These are phyloP conservation scores for Climacteris rufus DNA, from an alignment of 2,113 vertebrate species.

Conservation along the genomic window DNA sequence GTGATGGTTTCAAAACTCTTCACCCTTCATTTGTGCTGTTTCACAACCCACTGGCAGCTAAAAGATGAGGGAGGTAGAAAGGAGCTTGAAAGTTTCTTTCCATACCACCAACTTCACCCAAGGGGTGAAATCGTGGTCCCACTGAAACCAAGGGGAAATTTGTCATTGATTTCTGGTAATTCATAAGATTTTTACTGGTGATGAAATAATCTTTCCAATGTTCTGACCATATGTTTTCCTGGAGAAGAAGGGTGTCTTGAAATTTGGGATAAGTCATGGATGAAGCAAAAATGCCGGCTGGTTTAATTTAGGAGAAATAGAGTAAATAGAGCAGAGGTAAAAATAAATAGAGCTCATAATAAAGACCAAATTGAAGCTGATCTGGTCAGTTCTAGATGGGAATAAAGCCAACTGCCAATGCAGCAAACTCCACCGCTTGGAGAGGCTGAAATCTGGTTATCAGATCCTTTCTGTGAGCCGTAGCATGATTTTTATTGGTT, in stretches of 20 bases:
- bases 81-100: neutral
- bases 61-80: neutral
- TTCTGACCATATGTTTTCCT: neutral
- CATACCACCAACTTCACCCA: neutral
- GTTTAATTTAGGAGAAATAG: neutral
- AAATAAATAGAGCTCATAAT: neutral
- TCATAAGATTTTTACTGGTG: neutral
- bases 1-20: neutral
- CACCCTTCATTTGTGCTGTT: neutral
- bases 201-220: neutral
- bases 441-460: constrained; percentile 14
- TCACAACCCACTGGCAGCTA: neutral
- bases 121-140: neutral
- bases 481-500: neutral
- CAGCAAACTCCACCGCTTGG: neutral
- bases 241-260: neutral
- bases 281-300: neutral
- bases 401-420: neutral
- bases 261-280: neutral
- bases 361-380: neutral
- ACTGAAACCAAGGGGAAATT: neutral
- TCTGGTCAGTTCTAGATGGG: neutral
- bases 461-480: neutral
- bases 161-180: neutral
- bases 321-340: neutral